Evolutionary conservation across 1,140 invertebrate genomes (phyloP), one percentile per base, ranked within the genome.

Genomic region (Steinernema feltiae): DNA sequence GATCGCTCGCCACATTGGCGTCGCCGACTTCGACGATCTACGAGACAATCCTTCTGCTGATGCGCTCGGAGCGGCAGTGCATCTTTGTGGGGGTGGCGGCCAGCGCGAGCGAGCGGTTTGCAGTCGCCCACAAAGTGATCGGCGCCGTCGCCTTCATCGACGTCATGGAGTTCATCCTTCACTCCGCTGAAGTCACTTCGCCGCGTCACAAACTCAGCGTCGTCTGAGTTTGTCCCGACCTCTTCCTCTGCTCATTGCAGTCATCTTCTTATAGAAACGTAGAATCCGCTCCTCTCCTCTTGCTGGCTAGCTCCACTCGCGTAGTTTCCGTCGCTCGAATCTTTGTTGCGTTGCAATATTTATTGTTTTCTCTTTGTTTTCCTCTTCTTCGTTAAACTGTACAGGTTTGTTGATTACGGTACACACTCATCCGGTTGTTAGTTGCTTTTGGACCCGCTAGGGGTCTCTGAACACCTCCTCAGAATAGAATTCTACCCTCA

Each of bases 291-390:
- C 7, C 7, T 46, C 41, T 12, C 7, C 41, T n/a, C n/a, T n/a
- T n/a, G 41, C 41, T 46, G n/a, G 41, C n/a, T 46, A 21, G 15
- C 15, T 63, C 53, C 53, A n/a, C n/a, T n/a, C n/a, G 53, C 53
- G 53, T 63, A 63, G 53, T 27, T 63, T 27, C 53, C 12, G 7
- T 46, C n/a, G 7, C n/a, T n/a, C n/a, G n/a, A n/a, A n/a, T n/a
- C n/a, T n/a, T n/a, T n/a, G n/a, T n/a, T n/a, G 7, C 53, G 53
- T 63, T 63, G 53, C 53, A 63, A 63, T 63, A 63, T 63, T 63
- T 63, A 63, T 63, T 63, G 53, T 63, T 27, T 63, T 15, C 24
- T 63, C 24, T 21, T 63, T 27, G 15, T 63, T 63, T 27, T 63
- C 24, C 53, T 7, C n/a, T n/a, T 41, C 18, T 41, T 41, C 35